phyloP scores from a whole-genome alignment of 1,140 invertebrate genomes.

The Bombus superbus region DNA sequence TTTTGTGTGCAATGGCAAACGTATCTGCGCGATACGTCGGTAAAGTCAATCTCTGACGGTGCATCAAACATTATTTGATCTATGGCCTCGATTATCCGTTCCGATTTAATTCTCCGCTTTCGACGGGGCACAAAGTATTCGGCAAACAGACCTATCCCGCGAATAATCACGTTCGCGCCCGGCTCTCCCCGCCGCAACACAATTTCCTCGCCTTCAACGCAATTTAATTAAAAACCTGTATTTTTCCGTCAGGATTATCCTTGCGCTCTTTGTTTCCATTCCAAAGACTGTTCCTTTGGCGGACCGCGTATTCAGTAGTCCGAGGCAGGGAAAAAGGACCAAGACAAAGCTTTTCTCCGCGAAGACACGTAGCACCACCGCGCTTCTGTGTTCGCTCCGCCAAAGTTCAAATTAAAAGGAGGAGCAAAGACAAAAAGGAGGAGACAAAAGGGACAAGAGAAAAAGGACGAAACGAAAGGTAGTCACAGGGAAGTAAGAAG shows the following conservation, averaged over 20 bases:
- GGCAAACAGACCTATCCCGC: constrained; percentile 24
- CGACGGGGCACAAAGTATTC: constrained; percentile 18
- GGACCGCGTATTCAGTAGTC: constrained; percentile 2
- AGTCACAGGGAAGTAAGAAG: not conserved
- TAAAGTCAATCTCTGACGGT: constrained; percentile 9
- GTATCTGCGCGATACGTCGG: not conserved
- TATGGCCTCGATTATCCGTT: constrained; percentile 13
- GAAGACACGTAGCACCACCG: not conserved
- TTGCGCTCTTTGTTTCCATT: constrained; percentile 26
- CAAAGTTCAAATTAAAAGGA: constrained; percentile 6
- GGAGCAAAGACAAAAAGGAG: too few species aligned
- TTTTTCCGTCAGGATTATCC: constrained; percentile 53
- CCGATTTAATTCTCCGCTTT: constrained; percentile 31
- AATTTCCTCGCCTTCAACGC: constrained; percentile 29
- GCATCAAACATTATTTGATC: constrained; percentile 46
- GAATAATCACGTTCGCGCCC: constrained; percentile 30
- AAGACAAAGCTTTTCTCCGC: not conserved
- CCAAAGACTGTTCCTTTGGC: constrained; percentile 16
- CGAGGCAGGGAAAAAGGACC: not conserved
- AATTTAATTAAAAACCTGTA: constrained; percentile 67
- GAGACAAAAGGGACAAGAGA: too few species aligned
- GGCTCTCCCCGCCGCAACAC: not conserved
- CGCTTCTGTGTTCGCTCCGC: not conserved
- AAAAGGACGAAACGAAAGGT: not conserved
- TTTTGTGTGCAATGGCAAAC: not conserved